Base-by-base conservation (phyloP, 2,113 vertebrate species). In the Greenwoodochromis staneri region DNA sequence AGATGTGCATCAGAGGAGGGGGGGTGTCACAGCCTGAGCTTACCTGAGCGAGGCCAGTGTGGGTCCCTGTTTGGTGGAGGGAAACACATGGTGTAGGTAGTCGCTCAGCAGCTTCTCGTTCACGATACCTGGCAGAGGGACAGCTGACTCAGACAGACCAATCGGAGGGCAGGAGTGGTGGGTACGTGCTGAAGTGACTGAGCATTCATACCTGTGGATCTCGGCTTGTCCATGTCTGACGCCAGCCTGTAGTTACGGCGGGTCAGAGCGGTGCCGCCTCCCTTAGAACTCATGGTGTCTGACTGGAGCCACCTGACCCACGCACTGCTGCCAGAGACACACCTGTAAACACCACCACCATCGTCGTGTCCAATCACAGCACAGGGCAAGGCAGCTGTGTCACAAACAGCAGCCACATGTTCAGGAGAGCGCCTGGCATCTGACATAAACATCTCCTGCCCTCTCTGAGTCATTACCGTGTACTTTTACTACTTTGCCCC, bases 101-200 rank as follows among this genome's bases (percentile, higher is more conserved):
- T 99, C 97, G 80, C 97, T 97, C 92, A 99, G 96, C 63, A 99
- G 92, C 92, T 97, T 98, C 96, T 99, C 98, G 6, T 97, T 98
- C 61, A 98, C 98, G 0, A 99, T 97, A 47, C 99, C 98, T 99
- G 91, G 69, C 5, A 36, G 53, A 80, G 2, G 19, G 27, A 89
- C 2, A 66, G 4, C 8, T 45, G 69, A 73, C 40, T 73, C 40
- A 73, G 21, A 71, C 66, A 71, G 21, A 27, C 40, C 69, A 73
- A 27, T 45, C 1, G 0, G 13, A 45, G 21, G 8, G 6, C 69
- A 45, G 21, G 21, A 73, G 1, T 6, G 38, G 9, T 13, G 10
- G 4, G 19, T 21, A 0, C 6, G 2, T 17, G 69, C 69, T 45
- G 8, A 73, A 24, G 13, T 7, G 69, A 73, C 21, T 42, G 34